Evolutionary conservation across 2,797 vertebrate genomes (phyloP), one percentile per base, ranked within the genome.

Genomic region (Scleropages formosus): DNA sequence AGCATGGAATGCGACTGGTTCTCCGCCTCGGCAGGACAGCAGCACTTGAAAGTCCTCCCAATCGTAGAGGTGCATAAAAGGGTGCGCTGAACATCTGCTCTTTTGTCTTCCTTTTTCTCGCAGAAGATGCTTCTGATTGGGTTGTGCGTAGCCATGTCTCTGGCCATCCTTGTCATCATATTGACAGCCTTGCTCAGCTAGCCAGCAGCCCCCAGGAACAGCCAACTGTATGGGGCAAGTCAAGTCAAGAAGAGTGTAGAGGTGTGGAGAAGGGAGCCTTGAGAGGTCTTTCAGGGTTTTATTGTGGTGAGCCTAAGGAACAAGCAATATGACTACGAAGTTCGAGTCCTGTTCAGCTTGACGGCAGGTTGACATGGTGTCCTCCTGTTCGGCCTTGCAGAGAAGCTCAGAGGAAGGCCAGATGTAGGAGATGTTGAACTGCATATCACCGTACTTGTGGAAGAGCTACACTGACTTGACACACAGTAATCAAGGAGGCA

Each of bases 101-200:
- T 64, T 12, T 46, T 77, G 44, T 70, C 3, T 44, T 64, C 61
- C 66, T 60, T 24, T 51, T 12, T 12, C 61, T 76, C 81, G 76
- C 91, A 94, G 91, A 94, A 93, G 84, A 70, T 85, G 87, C 86
- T 93, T 77, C 84, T 91, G 78, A 88, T 92, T 80, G 89, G 85
- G 68, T 83, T 85, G 74, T 93, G 92, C 83, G 70, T 91, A 75
- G 87, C 86, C 16, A 73, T 84, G 18, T 87, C 85, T 82, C 49
- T 93, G 72, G 80, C 72, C 75, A 66, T 93, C 85, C 84, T 94
- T 82, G 83, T 90, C 86, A 83, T 91, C 81, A 81, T 82, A 24
- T 86, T 94, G 16, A 82, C 87, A 70, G 76, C 87, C 58, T 89
- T 86, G 80, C 84, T 94, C 82, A 88, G 83, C 85, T 93, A 88